phyloP scores from a whole-genome alignment of 2,888 invertebrate genomes.

The Pharmacophagus antenor region DNA sequence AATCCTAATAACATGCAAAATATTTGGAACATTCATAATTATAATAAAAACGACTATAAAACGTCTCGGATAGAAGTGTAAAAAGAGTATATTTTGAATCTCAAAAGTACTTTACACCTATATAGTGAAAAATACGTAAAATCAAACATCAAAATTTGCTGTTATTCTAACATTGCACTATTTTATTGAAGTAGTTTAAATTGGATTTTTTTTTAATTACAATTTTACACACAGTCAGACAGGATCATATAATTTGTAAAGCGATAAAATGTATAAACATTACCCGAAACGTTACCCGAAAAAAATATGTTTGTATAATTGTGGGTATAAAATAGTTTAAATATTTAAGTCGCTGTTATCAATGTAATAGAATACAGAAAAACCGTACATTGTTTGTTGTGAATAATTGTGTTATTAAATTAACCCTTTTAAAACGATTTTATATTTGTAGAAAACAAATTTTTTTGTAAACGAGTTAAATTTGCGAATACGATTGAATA shows the following conservation, averaged over 20 bases:
- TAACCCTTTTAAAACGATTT: too few species aligned
- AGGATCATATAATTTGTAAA: too few species aligned
- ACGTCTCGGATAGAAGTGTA: slow-evolving; percentile 11
- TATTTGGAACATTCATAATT: slow-evolving; percentile 22
- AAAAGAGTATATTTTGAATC: slow-evolving; percentile 23
- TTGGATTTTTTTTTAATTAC: too few species aligned
- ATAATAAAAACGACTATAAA: slow-evolving; percentile 24
- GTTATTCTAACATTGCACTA: neutral
- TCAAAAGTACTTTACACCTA: slow-evolving; percentile 20
- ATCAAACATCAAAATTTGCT: slow-evolving; percentile 6
- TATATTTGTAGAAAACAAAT: too few species aligned
- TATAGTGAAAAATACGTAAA: slow-evolving; percentile 15
- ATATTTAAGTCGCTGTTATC: neutral
- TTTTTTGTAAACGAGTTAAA: too few species aligned
- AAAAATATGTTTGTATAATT: too few species aligned
- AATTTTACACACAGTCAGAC: too few species aligned
- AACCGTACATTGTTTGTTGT: neutral
- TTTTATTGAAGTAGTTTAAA: too few species aligned
- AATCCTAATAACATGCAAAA: slow-evolving; percentile 28
- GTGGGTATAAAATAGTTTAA: neutral
- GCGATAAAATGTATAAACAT: too few species aligned
- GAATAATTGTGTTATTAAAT: neutral
- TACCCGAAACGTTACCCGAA: too few species aligned
- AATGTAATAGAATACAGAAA: neutral
- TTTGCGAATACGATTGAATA: too few species aligned